A percentile compares a stretch with the other conserved stretches of the same genome.
Evolutionary conservation across 2,113 vertebrate species (phyloP).

Genomic region (Dipodomys spectabilis): DNA sequence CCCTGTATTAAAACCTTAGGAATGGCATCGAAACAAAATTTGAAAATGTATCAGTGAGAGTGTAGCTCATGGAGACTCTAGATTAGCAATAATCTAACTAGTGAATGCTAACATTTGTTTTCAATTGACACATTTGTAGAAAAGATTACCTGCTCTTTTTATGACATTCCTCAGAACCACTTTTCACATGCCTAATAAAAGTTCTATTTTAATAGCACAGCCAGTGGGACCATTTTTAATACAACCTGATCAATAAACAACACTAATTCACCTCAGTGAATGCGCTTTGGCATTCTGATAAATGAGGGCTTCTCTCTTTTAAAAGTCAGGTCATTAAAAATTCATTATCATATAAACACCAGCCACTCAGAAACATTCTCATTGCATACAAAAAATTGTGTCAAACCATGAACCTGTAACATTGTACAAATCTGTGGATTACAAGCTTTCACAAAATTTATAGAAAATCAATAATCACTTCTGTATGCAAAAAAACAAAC

Average conservation of each 20-base stretch:
- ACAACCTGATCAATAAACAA: constrained; percentile 37
- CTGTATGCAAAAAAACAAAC: background rate
- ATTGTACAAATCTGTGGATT: background rate
- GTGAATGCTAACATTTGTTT: background rate
- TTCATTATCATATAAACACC: background rate
- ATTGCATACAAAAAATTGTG: background rate
- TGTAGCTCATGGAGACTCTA: background rate
- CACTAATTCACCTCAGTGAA: constrained; percentile 41
- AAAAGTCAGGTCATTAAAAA: constrained; percentile 58
- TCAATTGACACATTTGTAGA: background rate
- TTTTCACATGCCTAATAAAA: background rate
- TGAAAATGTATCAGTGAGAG: no score
- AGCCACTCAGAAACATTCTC: background rate
- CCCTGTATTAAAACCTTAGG: no score
- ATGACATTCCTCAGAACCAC: background rate
- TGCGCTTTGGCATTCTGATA: background rate
- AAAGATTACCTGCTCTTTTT: background rate
- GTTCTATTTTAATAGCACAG: background rate
- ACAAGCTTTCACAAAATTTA: background rate
- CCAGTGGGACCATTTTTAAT: background rate
- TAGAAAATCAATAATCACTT: background rate
- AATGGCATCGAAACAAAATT: no score
- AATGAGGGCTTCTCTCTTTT: background rate
- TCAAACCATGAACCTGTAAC: background rate
- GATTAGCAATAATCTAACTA: background rate